Evolutionary conservation across 2,797 vertebrate genomes (phyloP).

Genomic region (Podargus strigoides): DNA sequence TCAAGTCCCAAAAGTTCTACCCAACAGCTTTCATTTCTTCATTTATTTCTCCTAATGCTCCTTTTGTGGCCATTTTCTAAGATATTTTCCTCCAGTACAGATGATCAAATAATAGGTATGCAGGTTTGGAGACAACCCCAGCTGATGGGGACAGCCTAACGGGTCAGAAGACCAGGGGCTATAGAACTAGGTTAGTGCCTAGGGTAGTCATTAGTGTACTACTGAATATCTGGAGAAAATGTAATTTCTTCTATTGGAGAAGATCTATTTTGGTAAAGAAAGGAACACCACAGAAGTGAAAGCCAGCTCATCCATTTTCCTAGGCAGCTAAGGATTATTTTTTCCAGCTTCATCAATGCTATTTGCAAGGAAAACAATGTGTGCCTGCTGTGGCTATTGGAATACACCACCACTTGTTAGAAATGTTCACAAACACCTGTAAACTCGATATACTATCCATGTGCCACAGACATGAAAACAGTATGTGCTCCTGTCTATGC

Average conservation of each 20-base stretch:
- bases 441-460: background rate
- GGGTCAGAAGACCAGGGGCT: background rate
- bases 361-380: fast-evolving
- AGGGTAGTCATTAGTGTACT: background rate
- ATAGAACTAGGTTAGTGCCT: background rate
- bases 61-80: background rate
- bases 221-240: background rate
- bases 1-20: background rate
- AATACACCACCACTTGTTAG: background rate
- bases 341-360: background rate
- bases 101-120: background rate
- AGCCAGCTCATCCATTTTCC: background rate
- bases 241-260: background rate
- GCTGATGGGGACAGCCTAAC: background rate
- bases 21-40: background rate
- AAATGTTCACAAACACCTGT: background rate
- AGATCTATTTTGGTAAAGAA: background rate
- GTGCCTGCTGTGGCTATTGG: background rate
- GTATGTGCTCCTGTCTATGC: too few species aligned
- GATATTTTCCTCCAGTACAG: background rate
- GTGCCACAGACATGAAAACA: background rate
- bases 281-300: background rate
- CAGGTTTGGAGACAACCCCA: background rate
- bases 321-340: background rate
- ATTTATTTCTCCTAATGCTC: background rate